Evolutionary conservation across 2,797 vertebrate species (phyloP), one percentile per base, ranked within the genome.

Genomic region (Smutsia temminckii): DNA sequence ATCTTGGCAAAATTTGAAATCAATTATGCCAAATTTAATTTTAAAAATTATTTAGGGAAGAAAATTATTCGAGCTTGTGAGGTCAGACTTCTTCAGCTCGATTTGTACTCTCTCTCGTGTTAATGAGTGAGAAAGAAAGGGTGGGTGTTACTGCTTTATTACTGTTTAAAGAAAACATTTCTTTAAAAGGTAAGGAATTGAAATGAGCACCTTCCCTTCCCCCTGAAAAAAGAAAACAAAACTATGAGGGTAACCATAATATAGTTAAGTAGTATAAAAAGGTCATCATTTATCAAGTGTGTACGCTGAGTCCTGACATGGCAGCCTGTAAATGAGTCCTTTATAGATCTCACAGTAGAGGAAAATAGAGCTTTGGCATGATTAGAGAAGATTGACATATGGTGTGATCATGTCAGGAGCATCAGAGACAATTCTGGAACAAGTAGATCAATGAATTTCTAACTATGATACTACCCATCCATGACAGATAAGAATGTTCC

Each of bases 351-450:
- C 16, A 42, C 32, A 74, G 37, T n/a, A 80, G n/a, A 90, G 40
- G 40, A 32, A 84, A 71, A 80, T 4, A 77, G 37, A 51, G 9
- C 3, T 68, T 93, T 68, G 49, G 3, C n/a, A 78, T 63, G 9
- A 63, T 90, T 84, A 80, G 29, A 90, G 51, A 6, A 37, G 25
- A 81, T 46, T 77, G 63, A 59, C 40, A 51, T 55, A n/a, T 4
- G 7, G 32, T 27, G 4, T 61, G 3, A 68, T 89, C 27, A 27
- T 77, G 5, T 92, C 27, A 92, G 61, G 46, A 87, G 21, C 40
- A 90, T 18, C 29, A 90, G 61, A 96, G 13, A 91, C 17, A 81
- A 80, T 81, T 93, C 25, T 78, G 20, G 21, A 90, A 72, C 21
- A 37, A 87, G 69, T 14, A 77, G 13, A 40, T 79, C 34, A 85